Conservation (phyloP, 1,140 invertebrate species). For the Nasonia longicornis region DNA sequence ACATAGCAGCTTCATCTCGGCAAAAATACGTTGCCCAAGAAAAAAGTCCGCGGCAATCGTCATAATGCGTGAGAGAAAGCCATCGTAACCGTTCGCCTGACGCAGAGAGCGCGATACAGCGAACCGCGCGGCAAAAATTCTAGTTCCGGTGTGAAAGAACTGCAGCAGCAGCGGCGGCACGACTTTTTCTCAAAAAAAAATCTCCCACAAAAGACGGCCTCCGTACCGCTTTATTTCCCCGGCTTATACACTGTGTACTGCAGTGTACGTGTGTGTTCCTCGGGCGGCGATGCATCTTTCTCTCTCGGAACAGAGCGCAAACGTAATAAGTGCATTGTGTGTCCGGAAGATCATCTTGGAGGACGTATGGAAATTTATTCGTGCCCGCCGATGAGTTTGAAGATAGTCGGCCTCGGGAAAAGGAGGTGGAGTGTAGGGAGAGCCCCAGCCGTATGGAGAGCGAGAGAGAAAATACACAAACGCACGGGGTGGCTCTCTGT, state of each 20-base stretch:
- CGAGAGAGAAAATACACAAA: constrained; percentile 48
- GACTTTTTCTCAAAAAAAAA: background rate
- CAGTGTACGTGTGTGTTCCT: background rate
- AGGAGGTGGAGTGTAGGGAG: constrained; percentile 32
- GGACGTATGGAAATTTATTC: constrained; percentile 63
- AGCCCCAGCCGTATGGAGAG: constrained; percentile 27
- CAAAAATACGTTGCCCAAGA: background rate
- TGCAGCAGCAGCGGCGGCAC: background rate
- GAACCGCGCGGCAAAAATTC: background rate
- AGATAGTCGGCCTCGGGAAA: constrained; percentile 49
- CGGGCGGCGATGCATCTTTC: background rate
- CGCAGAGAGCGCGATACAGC: background rate
- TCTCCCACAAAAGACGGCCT: background rate
- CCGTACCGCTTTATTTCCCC: constrained; percentile 23
- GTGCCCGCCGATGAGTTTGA: constrained; percentile 47
- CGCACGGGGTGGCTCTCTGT: constrained; percentile 3
- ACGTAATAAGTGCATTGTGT: constrained; percentile 60
- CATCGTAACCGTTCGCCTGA: background rate
- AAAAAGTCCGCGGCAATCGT: background rate
- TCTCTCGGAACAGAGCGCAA: background rate
- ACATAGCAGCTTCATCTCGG: too few relatives aligned
- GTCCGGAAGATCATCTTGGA: constrained; percentile 46
- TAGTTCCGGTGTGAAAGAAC: constrained; percentile 14
- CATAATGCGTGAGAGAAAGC: background rate
- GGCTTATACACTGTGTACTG: background rate